Conservation (phyloP, 2,113 vertebrate species). For the Nicator chloris region DNA sequence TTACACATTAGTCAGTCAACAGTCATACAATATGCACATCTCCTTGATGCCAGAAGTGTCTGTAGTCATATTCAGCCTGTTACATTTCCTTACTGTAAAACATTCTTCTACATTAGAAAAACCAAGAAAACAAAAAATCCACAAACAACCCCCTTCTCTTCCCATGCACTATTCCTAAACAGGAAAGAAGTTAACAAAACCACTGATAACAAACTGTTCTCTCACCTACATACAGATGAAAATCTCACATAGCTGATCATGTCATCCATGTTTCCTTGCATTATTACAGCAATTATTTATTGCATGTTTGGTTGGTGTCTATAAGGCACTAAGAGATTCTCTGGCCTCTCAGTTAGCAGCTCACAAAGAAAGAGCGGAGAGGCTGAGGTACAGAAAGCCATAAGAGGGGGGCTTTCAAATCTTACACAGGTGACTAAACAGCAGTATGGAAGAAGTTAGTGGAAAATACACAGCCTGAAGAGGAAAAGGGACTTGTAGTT, state of each 20-base stretch:
- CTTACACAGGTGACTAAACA: neutral
- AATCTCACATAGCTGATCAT: neutral
- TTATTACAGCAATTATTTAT: neutral
- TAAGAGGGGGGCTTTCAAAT: fast-evolving
- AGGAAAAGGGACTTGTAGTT: neutral
- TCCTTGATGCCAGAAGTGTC: neutral
- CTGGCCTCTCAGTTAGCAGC: neutral
- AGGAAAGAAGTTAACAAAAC: neutral
- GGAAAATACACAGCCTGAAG: neutral
- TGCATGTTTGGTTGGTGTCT: neutral
- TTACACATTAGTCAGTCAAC: neutral
- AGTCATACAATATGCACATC: neutral
- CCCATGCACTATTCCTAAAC: neutral
- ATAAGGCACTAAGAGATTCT: neutral
- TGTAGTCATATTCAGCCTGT: neutral
- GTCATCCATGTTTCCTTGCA: neutral
- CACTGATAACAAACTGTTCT: neutral
- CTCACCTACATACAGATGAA: neutral
- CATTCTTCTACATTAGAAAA: neutral
- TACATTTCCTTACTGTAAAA: neutral
- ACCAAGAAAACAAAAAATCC: neutral
- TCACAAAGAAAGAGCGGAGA: neutral
- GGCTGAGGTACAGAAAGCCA: neutral
- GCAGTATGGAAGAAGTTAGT: neutral
- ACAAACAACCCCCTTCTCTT: fast-evolving